Conservation (phyloP, 2,797 vertebrate species). For the Rousettus madagascariensis region DNA sequence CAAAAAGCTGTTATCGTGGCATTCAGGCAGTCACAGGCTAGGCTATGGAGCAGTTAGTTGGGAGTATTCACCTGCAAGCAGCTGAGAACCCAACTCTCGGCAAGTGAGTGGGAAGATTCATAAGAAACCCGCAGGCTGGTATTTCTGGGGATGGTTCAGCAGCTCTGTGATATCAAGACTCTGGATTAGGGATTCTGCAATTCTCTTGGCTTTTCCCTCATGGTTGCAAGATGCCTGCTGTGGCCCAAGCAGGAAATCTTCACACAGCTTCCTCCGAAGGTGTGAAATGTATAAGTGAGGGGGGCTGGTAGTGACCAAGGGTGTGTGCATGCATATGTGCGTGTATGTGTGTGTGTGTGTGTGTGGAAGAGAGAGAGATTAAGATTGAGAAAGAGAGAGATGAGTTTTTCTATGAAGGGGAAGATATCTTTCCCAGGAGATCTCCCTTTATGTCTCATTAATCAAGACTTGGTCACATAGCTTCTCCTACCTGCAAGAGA, state of each 20-base stretch:
- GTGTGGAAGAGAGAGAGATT: background rate
- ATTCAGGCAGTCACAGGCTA: background rate
- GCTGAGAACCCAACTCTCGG: background rate
- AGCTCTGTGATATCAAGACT: background rate
- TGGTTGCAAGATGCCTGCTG: constrained; percentile 5
- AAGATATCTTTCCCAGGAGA: background rate
- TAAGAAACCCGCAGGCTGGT: background rate
- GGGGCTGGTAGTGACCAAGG: background rate
- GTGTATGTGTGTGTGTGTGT: background rate
- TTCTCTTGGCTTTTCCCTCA: background rate
- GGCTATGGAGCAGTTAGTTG: too few species aligned
- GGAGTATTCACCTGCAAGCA: background rate
- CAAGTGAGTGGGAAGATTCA: background rate
- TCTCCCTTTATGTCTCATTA: background rate
- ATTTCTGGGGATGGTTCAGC: background rate
- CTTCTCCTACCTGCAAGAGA: background rate
- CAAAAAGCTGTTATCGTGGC: background rate
- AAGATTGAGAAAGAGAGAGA: background rate
- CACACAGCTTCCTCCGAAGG: background rate
- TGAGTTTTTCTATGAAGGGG: background rate
- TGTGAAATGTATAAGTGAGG: background rate
- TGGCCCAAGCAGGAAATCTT: background rate
- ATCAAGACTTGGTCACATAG: background rate
- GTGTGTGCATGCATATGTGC: background rate
- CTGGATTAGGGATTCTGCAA: background rate